A percentile compares a stretch with the other conserved stretches of the same genome.
phyloP scores from a whole-genome alignment of 1,140 invertebrate genomes.

The Drosophila funebris region DNA sequence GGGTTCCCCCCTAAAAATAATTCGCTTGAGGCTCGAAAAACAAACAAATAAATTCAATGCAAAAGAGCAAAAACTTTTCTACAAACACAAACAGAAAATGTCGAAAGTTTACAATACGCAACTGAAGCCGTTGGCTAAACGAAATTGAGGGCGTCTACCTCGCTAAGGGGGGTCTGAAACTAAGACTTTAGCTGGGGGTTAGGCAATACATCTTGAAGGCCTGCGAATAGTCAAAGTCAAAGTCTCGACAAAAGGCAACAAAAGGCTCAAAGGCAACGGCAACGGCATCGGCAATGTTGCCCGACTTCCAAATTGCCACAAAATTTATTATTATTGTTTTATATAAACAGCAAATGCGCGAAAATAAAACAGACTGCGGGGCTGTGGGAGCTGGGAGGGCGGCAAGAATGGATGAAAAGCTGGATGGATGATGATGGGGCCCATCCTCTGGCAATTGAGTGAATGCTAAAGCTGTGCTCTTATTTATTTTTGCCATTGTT shows the following conservation, averaged over 20 bases:
- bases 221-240: constrained; percentile 41
- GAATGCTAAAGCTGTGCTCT: constrained; percentile 22
- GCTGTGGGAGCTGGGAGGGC: background rate
- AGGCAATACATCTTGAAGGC: background rate
- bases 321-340: constrained; percentile 80
- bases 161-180: background rate
- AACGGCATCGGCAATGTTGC: constrained; percentile 19
- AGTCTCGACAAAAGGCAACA: constrained; percentile 27
- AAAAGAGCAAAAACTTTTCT: constrained; percentile 65
- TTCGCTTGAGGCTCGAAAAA: constrained; percentile 54
- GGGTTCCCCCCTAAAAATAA: constrained; percentile 24
- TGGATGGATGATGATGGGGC: background rate
- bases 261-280: constrained; percentile 30
- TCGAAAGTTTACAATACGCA: constrained; percentile 63
- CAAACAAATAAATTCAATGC: constrained; percentile 78
- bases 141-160: constrained; percentile 19
- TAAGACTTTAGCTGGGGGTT: background rate
- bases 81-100: constrained; percentile 66
- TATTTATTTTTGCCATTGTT: constrained; percentile 23
- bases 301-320: constrained; percentile 56
- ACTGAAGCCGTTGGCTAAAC: constrained; percentile 50
- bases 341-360: constrained; percentile 69
- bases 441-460: constrained; percentile 32
- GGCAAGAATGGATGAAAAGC: background rate
- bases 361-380: constrained; percentile 51